Base-by-base conservation (phyloP, 2,797 vertebrate species). In the Sebastolobus alascanus region DNA sequence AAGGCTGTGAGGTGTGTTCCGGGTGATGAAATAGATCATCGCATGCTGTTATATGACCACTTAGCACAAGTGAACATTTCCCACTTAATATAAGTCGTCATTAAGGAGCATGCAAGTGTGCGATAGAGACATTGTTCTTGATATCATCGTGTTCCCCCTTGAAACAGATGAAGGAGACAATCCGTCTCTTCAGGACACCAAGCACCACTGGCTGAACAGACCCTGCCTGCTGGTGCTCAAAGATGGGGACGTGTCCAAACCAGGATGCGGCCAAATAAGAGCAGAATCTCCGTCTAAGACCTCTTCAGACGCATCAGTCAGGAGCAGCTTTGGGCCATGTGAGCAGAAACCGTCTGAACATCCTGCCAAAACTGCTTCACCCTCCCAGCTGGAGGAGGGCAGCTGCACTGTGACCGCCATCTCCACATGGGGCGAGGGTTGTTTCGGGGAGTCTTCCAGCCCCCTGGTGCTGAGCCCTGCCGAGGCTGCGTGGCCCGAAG, bases 91-190 rank as follows among this genome's bases (percentile, higher is more conserved):
- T 69, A 52, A 64, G 25, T 65, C 55, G 6, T 70, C 61, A 78
- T 78, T 67, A 80, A 77, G 69, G 70, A 73, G 52, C 60, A 33
- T 38, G 55, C 61, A 52, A 52, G 60, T 63, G 60, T 46, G 9
- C 3, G 12, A 73, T 5, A 6, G 38, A 71, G 29, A 65, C 60
- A 29, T 10, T 69, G 43, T 65, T 84, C 54, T 74, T 90, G 85
- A 70, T 77, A 73, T 89, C 91, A 84, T 84, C 31, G 16, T 73
- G n/a, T 65, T 87, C 76, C 66, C 16, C 38, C 68, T 82, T 3
- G 18, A 75, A 73, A 87, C 94, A 99, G 98, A 97, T 97, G 98
- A 97, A 69, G 92, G 96, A 69, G 95, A 98, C 93, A 96, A 97
- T 85, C 96, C 97, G 59, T 92, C 96, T 43, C 93, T 98, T 43